These are phyloP conservation scores for Kryptopterus vitreolus DNA, from an alignment of 2,797 vertebrate genomes.

Conservation along the genomic window DNA sequence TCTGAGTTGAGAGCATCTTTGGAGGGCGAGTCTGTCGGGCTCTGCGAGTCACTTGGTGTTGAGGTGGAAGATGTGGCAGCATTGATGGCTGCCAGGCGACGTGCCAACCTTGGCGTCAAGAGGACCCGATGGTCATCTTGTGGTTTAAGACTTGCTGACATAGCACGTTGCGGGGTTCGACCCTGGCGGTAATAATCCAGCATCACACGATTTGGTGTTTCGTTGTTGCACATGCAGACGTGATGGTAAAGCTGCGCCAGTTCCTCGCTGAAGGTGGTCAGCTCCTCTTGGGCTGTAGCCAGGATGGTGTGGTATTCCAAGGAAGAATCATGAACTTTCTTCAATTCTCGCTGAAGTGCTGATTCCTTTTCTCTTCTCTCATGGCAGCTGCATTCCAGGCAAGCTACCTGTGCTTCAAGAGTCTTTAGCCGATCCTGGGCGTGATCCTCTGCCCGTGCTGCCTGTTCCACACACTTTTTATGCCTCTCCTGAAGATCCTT, in stretches of 20 bases:
- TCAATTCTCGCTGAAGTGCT: slow-evolving; percentile 82
- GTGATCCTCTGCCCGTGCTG: slow-evolving; percentile 76
- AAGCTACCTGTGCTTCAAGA: slow-evolving; percentile 79
- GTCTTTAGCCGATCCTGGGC: slow-evolving; percentile 76
- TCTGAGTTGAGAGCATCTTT: slow-evolving; percentile 75
- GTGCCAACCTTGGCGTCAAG: slow-evolving; percentile 74
- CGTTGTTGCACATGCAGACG: slow-evolving; percentile 95
- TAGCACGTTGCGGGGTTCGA: slow-evolving; percentile 74
- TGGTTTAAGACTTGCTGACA: slow-evolving; percentile 71
- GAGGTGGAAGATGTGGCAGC: slow-evolving; percentile 59
- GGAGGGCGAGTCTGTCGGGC: slow-evolving; percentile 78
- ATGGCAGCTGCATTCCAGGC: slow-evolving; percentile 80
- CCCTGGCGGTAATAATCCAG: slow-evolving; percentile 96
- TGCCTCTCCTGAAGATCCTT: slow-evolving; percentile 86
- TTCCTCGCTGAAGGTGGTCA: slow-evolving; percentile 93
- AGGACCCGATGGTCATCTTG: slow-evolving; percentile 77
- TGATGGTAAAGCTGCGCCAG: slow-evolving; percentile 96
- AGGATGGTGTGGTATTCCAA: slow-evolving; percentile 85
- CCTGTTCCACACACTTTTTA: slow-evolving; percentile 78
- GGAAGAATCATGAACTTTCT: slow-evolving; percentile 74
- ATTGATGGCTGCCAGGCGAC: slow-evolving; percentile 67
- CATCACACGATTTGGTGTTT: slow-evolving; percentile 95
- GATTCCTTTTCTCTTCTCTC: slow-evolving; percentile 83
- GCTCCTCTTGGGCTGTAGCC: slow-evolving; percentile 88
- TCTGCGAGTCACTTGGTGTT: slow-evolving; percentile 73